Evolutionary conservation across 2,888 invertebrate genomes (phyloP), one percentile per base, ranked within the genome.

Genomic region (Steromphala cineraria): DNA sequence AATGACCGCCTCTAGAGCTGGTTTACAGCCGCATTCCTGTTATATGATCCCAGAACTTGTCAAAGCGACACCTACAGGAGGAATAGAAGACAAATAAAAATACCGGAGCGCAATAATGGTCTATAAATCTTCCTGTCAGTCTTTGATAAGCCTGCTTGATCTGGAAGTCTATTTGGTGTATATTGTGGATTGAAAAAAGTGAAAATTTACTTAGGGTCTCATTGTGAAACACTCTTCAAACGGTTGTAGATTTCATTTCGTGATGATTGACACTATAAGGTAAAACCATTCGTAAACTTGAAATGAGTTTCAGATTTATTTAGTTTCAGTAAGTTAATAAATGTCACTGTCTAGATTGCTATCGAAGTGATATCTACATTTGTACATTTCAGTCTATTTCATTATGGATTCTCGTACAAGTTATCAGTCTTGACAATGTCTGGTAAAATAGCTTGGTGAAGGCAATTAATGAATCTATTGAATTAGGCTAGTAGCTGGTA

Each of bases 51-150:
- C 17, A 71, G 71, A 13, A 17, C 40, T 36, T 36, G 40, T 71
- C 36, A 71, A 36, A 36, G 71, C 19, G 71, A 71, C 71, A 71
- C 71, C 71, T 71, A 31, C n/a, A n/a, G 15, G n/a, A 71, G 71
- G 71, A 36, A 71, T 71, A 28, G n/a, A 71, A 71, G 36, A 71
- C 71, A 67, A 67, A 67, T 67, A 67, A 67, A 67, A 36, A 67
- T 67, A 67, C 67, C 67, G 36, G 67, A 2, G 5, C 67, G 31
- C 67, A 71, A 71, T 71, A 71, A 71, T 36, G 71, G n/a, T 71
- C 36, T 36, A 71, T 71, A 71, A 71, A 71, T 71, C 36, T n/a
- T 36, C 28, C 36, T 36, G 31, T 17, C 36, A 19, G 28, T 36
- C 71, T 71, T 10, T 17, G 71, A 36, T 36, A 71, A 71, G 40